Base-by-base conservation (phyloP, 92 coral and sea anemone species). In the Epizoanthus illoricatus region DNA sequence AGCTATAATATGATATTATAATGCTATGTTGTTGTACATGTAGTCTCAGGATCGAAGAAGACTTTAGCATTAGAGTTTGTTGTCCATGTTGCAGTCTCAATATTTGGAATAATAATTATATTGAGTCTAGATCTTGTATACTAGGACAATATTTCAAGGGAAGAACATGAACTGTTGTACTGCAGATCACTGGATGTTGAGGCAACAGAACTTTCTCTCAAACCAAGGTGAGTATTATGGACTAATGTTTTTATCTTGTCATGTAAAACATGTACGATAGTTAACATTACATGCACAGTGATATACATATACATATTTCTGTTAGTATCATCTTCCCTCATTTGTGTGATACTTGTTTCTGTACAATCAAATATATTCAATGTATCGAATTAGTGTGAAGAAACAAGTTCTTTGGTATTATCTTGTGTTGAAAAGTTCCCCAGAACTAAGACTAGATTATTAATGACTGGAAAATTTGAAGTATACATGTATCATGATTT, bases 131-230 rank as follows among this genome's bases (percentile, higher is more conserved):
- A 3, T 56, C 39, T 24, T 66, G 28, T 65, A 7, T 55, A 63
- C 36, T 43, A 95, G 98, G 85, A 95, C 69, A 69, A 79, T 12
- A 81, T 84, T 65, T 90, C 95, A 55, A 79, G 80, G 18, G 71
- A 80, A 13, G 97, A 95, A 56, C 89, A 83, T 79, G 85, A 75
- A 19, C 79, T 91, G 81, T 64, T 95, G 72, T 89, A 59, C 68
- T 95, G 98, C 75, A 81, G 67, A 45, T 92, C 87, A 65, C 56
- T 90, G 85, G 87, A 89, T 4, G 67, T 61, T 12, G 95, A 95
- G 63, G 90, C 94, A 54, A 90, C 93, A 13, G 97, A 95, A 68
- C 86, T 95, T 54, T 85, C 88, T 52, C 86, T 94, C 36, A 83
- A 91, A 4, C 83, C 97, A 58, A 95, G 94, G 98, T 91, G 76